Percentiles rank a stretch among this genome's conserved stretches.
Conservation (phyloP, 2,797 vertebrate genomes). For the Hemitrygon akajei region DNA sequence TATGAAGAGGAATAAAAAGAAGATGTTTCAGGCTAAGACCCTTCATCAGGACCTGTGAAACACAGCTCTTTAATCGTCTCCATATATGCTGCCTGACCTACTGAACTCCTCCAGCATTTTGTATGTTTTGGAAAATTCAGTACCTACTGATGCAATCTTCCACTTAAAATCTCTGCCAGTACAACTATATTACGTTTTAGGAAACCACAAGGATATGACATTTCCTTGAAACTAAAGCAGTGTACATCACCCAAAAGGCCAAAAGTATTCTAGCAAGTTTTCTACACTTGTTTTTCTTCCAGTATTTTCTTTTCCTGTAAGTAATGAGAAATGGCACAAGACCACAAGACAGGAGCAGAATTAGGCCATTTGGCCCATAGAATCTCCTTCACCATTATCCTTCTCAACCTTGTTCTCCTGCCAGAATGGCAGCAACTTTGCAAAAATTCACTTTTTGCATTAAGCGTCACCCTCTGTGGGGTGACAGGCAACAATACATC, state of each 20-base stretch:
- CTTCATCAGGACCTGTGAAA: too few species aligned
- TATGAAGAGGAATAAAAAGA: too few species aligned
- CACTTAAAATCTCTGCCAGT: not conserved
- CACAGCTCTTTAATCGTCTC: too few species aligned
- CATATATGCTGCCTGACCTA: too few species aligned
- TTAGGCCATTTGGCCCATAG: too few species aligned
- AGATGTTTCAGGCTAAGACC: too few species aligned
- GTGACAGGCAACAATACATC: not conserved
- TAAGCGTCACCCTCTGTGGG: not conserved
- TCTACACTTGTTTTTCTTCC: not conserved
- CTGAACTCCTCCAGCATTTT: too few species aligned
- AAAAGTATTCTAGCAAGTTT: not conserved
- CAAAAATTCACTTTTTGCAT: not conserved
- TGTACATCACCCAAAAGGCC: not conserved
- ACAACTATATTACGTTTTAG: not conserved
- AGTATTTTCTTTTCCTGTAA: not conserved
- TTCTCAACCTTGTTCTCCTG: too few species aligned
- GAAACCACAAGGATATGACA: not conserved
- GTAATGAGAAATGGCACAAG: too few species aligned
- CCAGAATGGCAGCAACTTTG: not conserved
- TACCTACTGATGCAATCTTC: not conserved
- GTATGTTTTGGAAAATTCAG: not conserved
- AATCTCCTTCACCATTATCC: too few species aligned
- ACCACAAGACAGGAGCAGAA: too few species aligned
- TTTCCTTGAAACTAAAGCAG: not conserved